A percentile compares a stretch with the other conserved stretches of the same genome.
Conservation (phyloP, 2,888 invertebrate genomes). For the Gymnocheta viridis region DNA sequence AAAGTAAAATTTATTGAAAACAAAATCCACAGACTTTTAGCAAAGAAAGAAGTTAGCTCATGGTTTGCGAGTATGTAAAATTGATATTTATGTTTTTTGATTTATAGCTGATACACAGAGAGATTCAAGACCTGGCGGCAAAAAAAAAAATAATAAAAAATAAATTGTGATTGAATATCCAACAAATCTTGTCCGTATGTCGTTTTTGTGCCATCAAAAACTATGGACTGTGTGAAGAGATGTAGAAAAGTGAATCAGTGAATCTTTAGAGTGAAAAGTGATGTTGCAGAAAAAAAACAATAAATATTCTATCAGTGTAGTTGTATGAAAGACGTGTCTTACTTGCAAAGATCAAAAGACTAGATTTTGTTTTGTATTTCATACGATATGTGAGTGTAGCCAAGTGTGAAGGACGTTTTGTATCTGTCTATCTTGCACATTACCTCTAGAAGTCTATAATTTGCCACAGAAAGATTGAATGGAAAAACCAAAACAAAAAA, state of each 20-base stretch:
- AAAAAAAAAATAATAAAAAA: too few relatives aligned
- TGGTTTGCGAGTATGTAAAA: background rate
- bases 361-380: conserved; percentile 25
- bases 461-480: conserved; percentile 8
- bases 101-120: background rate
- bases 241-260: too few relatives aligned
- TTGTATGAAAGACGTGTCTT: background rate
- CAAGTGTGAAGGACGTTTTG: conserved; percentile 79
- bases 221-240: too few relatives aligned
- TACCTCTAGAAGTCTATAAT: conserved; percentile 54
- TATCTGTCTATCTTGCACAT: conserved; percentile 53
- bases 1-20: conserved; percentile 11
- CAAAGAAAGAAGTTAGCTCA: conserved; percentile 31
- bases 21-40: background rate
- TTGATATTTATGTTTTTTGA: background rate
- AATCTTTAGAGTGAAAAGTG: too few relatives aligned
- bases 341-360: conserved; percentile 28
- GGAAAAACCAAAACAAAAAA: conserved; percentile 10
- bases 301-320: conserved; percentile 22
- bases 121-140: background rate
- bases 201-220: too few relatives aligned
- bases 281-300: background rate
- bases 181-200: too few relatives aligned
- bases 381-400: conserved; percentile 70
- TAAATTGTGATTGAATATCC: too few relatives aligned